Conservation (phyloP, 2,888 invertebrate genomes). For the Chorisops tibialis region DNA sequence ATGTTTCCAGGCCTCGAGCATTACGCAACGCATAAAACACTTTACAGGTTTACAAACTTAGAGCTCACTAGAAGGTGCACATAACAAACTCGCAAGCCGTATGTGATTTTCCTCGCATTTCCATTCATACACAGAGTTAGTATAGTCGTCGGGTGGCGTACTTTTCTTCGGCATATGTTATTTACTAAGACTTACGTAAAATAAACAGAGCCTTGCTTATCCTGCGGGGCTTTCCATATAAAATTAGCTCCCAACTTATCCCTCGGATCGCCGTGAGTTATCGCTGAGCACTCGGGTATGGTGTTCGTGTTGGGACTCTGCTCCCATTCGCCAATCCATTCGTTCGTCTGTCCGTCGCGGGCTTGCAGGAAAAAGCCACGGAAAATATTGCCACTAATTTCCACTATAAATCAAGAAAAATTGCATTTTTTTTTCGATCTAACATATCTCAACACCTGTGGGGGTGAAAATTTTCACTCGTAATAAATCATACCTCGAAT, state of each 20-base stretch:
- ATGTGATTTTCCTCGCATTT: background rate
- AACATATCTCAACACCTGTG: background rate
- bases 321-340: slow-evolving; percentile 74
- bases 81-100: too few relatives aligned
- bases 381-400: slow-evolving; percentile 57
- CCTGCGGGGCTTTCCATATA: slow-evolving; percentile 70
- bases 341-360: slow-evolving; percentile 65
- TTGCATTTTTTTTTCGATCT: background rate
- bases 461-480: background rate
- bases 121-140: background rate
- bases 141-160: background rate
- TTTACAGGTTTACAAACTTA: background rate
- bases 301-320: slow-evolving; percentile 70
- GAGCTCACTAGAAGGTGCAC: background rate
- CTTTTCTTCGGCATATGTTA: background rate
- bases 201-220: slow-evolving; percentile 67
- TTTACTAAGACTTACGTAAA: slow-evolving; percentile 66
- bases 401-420: slow-evolving; percentile 28
- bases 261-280: slow-evolving; percentile 74
- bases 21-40: background rate
- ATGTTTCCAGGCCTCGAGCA: too few relatives aligned
- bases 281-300: slow-evolving; percentile 74
- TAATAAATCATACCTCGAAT: slow-evolving; percentile 59
- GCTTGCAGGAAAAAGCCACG: slow-evolving; percentile 84
- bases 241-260: slow-evolving; percentile 71